These are phyloP conservation scores for Rhea pennata DNA, from an alignment of 2,113 vertebrate genomes.

Conservation along the genomic window DNA sequence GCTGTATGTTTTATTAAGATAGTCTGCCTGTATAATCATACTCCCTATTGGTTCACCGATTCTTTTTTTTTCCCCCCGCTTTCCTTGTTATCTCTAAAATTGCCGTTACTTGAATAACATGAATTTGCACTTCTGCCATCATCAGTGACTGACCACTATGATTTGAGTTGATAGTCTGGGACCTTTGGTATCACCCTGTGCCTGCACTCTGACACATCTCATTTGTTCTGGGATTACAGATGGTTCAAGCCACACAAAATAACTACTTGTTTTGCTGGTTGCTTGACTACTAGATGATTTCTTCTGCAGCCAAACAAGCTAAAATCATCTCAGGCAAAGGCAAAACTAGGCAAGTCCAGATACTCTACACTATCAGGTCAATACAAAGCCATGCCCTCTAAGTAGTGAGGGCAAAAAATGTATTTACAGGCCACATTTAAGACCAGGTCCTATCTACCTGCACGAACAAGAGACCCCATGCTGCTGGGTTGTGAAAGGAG, in stretches of 20 bases:
- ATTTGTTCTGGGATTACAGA: background rate
- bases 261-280: background rate
- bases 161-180: background rate
- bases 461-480: background rate
- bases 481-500: background rate
- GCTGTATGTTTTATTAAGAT: background rate
- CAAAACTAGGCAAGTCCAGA: background rate
- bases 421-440: background rate
- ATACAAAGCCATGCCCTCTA: background rate
- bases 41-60: background rate
- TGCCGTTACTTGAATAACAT: background rate
- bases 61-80: background rate
- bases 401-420: background rate
- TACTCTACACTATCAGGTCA: background rate
- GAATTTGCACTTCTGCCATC: background rate
- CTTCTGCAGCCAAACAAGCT: background rate
- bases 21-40: background rate
- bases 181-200: background rate
- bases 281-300: background rate
- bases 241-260: background rate
- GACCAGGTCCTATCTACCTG: fast-evolving
- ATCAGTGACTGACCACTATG: background rate
- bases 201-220: background rate
- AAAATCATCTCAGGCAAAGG: background rate
- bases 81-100: background rate